Evolutionary conservation across 2,113 vertebrate species (phyloP).

Genomic region (Hippocampus mohnikei): DNA sequence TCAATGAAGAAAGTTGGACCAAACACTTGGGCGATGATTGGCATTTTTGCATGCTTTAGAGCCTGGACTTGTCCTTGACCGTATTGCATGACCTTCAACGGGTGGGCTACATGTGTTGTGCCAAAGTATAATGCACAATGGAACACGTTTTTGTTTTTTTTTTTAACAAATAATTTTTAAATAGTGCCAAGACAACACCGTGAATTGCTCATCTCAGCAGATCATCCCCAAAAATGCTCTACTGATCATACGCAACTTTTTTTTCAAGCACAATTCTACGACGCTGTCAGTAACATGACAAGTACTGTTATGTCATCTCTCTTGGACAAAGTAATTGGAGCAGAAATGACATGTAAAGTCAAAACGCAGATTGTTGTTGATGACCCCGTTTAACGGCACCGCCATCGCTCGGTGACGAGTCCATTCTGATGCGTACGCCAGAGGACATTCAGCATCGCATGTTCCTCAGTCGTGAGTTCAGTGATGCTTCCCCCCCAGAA

Average conservation of each 20-base stretch:
- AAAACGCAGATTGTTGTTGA: slow-evolving; percentile 40
- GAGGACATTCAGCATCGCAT: slow-evolving; percentile 37
- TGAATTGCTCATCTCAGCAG: background rate
- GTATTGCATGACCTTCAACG: slow-evolving; percentile 55
- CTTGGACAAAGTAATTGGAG: slow-evolving; percentile 40
- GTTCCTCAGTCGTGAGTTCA: slow-evolving; percentile 54
- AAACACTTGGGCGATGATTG: slow-evolving; percentile 18
- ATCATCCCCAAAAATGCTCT: background rate
- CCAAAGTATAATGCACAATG: slow-evolving; percentile 68
- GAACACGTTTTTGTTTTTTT: background rate
- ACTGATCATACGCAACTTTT: slow-evolving; percentile 18
- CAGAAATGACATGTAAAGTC: slow-evolving; percentile 35
- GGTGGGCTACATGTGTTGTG: slow-evolving; percentile 57
- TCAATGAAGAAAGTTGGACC: slow-evolving; percentile 29
- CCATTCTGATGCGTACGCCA: slow-evolving; percentile 46
- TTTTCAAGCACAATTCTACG: slow-evolving; percentile 57
- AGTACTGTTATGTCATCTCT: slow-evolving; percentile 37
- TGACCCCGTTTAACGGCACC: slow-evolving; percentile 33
- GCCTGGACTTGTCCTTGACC: slow-evolving; percentile 21
- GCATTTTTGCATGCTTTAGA: slow-evolving; percentile 22
- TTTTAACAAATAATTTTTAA: background rate
- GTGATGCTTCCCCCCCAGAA: slow-evolving; percentile 19
- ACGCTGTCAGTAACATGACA: slow-evolving; percentile 26
- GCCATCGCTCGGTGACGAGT: slow-evolving; percentile 34
- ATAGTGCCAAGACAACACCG: slow-evolving; percentile 20